phyloP scores from a whole-genome alignment of 2,113 vertebrate genomes.

The Zeus faber region DNA sequence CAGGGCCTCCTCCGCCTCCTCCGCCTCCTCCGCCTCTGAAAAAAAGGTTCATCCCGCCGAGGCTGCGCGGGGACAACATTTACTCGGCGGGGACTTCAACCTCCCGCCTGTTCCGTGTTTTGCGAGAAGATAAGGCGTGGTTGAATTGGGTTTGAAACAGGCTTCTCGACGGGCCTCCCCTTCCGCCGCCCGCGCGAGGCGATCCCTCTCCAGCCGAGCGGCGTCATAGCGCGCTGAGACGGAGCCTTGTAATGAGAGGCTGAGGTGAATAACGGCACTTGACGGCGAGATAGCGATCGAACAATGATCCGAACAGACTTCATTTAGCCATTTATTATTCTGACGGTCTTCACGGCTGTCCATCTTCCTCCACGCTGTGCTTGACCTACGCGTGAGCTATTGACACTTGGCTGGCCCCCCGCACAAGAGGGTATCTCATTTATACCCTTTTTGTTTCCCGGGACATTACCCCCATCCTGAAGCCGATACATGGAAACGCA shows the following conservation, averaged over 20 bases:
- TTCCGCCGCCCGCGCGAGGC: neutral
- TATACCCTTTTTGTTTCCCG: too few relatives aligned
- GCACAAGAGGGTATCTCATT: neutral
- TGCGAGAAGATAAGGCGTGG: conserved; percentile 11
- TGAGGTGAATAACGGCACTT: conserved; percentile 26
- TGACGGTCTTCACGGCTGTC: neutral
- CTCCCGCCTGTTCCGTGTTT: too few relatives aligned
- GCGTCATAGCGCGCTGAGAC: conserved; percentile 11
- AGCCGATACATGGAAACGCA: too few relatives aligned
- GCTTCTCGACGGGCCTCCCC: conserved; percentile 22
- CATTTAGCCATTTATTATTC: conserved; percentile 27
- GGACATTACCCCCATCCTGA: too few relatives aligned
- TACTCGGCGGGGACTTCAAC: too few relatives aligned
- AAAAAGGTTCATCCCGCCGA: too few relatives aligned
- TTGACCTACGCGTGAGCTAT: neutral
- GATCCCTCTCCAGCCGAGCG: conserved; percentile 19
- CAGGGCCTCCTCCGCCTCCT: too few relatives aligned
- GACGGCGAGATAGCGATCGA: conserved; percentile 39
- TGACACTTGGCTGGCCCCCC: neutral
- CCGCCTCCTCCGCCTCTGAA: too few relatives aligned
- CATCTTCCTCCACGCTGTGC: neutral
- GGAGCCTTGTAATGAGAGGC: conserved; percentile 31
- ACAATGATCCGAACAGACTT: conserved; percentile 37
- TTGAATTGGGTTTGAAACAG: conserved; percentile 41
- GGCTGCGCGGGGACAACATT: too few relatives aligned